Percentiles rank a stretch among this genome's conserved stretches.
These are phyloP conservation scores for Lycaon pictus DNA, from an alignment of 2,113 vertebrate genomes.

Conservation along the genomic window DNA sequence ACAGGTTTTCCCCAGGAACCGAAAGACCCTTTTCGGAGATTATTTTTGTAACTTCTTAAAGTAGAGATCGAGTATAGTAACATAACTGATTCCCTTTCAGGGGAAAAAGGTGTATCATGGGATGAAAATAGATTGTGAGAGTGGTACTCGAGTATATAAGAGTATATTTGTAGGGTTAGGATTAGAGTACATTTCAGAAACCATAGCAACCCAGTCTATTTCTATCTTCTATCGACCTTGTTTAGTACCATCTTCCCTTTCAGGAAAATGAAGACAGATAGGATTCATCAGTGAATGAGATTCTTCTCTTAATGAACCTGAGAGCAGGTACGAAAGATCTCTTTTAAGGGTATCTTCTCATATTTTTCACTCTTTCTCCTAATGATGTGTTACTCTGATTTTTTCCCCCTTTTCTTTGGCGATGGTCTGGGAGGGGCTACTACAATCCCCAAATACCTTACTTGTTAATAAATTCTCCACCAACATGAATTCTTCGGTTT, in stretches of 20 bases:
- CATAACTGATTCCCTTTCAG: neutral
- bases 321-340: too few species aligned
- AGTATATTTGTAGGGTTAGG: neutral
- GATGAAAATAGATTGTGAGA: constrained; percentile 9
- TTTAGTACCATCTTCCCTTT: neutral
- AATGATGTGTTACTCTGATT: neutral
- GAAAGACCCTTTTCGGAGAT: neutral
- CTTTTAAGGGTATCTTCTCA: neutral
- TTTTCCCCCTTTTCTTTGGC: neutral
- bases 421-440: neutral
- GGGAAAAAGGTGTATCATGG: neutral
- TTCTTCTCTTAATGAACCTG: neutral
- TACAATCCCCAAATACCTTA: constrained; percentile 11
- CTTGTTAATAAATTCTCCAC: constrained; percentile 15
- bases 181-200: neutral
- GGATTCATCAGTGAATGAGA: neutral
- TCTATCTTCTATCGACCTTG: neutral
- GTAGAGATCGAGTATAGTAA: neutral
- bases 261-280: neutral
- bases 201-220: neutral
- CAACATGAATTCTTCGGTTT: neutral
- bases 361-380: neutral
- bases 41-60: constrained; percentile 19
- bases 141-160: neutral
- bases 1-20: constrained; percentile 5